Evolutionary conservation across 2,888 invertebrate species (phyloP), one percentile per base, ranked within the genome.

Genomic region (Caenorhabditis wallacei): DNA sequence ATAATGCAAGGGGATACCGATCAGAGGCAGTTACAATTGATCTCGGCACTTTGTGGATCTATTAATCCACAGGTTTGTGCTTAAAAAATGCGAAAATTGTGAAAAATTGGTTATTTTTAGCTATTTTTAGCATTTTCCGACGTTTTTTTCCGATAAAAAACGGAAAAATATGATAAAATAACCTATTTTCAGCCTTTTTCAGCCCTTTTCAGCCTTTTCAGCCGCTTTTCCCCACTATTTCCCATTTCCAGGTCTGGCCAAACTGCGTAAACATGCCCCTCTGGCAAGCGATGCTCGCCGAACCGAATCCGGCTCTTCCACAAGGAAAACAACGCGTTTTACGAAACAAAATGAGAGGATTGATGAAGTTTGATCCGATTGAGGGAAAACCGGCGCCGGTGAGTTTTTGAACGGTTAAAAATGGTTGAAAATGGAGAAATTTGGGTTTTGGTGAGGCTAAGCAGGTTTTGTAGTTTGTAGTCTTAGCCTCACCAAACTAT

Each of bases 31-130:
- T 93, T 99, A 11, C 96, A 95, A 35, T 94, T 98, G 18, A 99
- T 99, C 82, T 96, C 96, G 0, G 97, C 97, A 92, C 94, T 99
- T 8, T 99, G 98, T 92, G 99, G 99, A 0, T 96, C 97, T 0
- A 97, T 99, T 84, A 96, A 95, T 0, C 95, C 96, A 0, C 95
- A 96, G 18, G 82, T 82, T 10, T 48, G 70, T 20, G 11, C 11
- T n/a, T 2, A 20, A n/a, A 26, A 64, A 26, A 26, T 13, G 10
- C 40, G n/a, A n/a, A n/a, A n/a, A n/a, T 35, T 35, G 35, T 35
- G 35, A 35, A 10, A 40, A 24, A 66, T n/a, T n/a, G n/a, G n/a
- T n/a, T n/a, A n/a, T n/a, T n/a, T n/a, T n/a, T n/a, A n/a, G n/a
- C n/a, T n/a, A n/a, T n/a, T n/a, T n/a, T n/a, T n/a, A n/a, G n/a